Evolutionary conservation across 53 echinoderm and acorn worm species (phyloP).

Genomic region (Henricia sp.): DNA sequence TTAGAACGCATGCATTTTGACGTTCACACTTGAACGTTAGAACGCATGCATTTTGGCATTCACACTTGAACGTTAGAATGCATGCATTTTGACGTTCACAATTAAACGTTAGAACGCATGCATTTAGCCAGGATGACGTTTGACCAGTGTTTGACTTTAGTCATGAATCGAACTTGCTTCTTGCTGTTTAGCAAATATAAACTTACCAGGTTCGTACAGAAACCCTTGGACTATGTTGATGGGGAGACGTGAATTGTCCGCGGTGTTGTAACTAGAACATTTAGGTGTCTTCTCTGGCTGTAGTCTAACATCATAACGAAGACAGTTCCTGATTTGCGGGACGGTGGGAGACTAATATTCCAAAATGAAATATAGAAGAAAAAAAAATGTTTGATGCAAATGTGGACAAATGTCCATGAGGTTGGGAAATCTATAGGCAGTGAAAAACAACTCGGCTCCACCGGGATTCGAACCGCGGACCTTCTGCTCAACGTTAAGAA

Average conservation of each 20-base stretch:
- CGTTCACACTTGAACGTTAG: background rate
- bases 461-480: no score
- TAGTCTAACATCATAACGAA: slow-evolving; percentile 58
- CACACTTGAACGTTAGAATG: background rate
- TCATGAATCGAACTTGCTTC: background rate
- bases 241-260: slow-evolving; percentile 1
- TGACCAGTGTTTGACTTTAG: background rate
- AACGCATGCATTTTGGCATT: background rate
- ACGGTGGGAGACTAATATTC: slow-evolving; percentile 17
- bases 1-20: no score
- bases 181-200: background rate
- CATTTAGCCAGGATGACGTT: background rate
- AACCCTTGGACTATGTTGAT: background rate
- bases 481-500: no score
- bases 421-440: background rate
- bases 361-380: background rate
- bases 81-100: background rate
- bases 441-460: no score
- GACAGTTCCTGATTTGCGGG: slow-evolving; percentile 7
- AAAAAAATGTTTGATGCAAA: background rate
- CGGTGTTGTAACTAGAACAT: slow-evolving; percentile 35
- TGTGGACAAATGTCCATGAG: background rate
- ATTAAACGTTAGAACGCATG: background rate
- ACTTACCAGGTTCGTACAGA: slow-evolving; percentile 62
- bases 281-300: slow-evolving; percentile 19